phyloP scores from a whole-genome alignment of 53 echinoderm and acorn worm genomes.

The Temnopleurus reevesii region DNA sequence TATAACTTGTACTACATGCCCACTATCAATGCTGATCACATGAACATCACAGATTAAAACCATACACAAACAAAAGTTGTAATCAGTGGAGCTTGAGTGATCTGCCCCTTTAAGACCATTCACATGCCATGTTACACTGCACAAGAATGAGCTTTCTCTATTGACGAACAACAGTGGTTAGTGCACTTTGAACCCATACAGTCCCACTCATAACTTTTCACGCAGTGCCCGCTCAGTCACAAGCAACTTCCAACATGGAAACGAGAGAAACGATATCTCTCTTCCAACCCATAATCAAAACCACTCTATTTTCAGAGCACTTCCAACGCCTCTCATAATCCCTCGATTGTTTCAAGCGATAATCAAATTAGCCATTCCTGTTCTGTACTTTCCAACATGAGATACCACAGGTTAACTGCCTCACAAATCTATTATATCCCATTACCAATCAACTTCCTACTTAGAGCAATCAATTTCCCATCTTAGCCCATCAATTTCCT shows the following conservation, averaged over 20 bases:
- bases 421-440: no score
- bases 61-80: no score
- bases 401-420: no score
- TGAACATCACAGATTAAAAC: no score
- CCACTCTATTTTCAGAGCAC: neutral
- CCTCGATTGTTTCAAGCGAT: neutral
- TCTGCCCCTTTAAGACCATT: constrained; percentile 28
- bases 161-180: neutral
- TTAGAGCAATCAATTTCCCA: no score
- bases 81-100: constrained; percentile 11
- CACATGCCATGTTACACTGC: neutral
- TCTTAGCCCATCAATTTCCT: no score
- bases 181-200: constrained; percentile 8
- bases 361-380: neutral
- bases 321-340: neutral
- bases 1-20: no score
- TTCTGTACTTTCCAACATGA: no score
- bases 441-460: no score
- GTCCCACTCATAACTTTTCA: neutral
- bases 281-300: neutral
- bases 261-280: neutral
- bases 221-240: neutral
- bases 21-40: no score
- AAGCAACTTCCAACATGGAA: neutral
- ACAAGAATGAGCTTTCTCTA: neutral